Evolutionary conservation across 2,888 invertebrate genomes (phyloP).

Genomic region (Drosophila cracens): DNA sequence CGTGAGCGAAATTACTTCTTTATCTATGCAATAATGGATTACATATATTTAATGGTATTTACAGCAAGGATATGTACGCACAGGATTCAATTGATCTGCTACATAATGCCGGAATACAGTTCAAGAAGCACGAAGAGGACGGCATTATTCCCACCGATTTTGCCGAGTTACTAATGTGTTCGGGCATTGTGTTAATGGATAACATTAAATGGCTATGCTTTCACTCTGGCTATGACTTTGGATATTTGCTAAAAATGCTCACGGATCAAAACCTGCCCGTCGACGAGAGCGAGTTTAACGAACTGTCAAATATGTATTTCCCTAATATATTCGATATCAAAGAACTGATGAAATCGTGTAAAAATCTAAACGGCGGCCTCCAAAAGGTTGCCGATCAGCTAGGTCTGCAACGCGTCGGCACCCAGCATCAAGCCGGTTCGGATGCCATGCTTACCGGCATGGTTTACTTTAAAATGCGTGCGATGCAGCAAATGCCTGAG

Average conservation of each 20-base stretch:
- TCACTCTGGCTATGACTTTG: slow-evolving; percentile 99
- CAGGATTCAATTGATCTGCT: slow-evolving; percentile 99
- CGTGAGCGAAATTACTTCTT: slow-evolving; percentile 87
- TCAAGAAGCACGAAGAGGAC: slow-evolving; percentile 99
- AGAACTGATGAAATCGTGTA: slow-evolving; percentile 99
- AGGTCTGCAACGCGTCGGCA: slow-evolving; percentile 96
- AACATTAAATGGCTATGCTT: slow-evolving; percentile 99
- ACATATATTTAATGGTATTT: background rate
- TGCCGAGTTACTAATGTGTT: slow-evolving; percentile 98
- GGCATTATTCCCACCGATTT: slow-evolving; percentile 98
- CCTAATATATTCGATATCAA: slow-evolving; percentile 99
- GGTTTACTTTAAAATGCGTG: slow-evolving; percentile 99
- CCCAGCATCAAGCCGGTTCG: slow-evolving; percentile 99
- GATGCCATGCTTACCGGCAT: slow-evolving; percentile 99
- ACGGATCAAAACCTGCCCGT: slow-evolving; percentile 97
- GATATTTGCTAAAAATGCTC: slow-evolving; percentile 97
- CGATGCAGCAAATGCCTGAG: slow-evolving; percentile 87
- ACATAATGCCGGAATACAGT: slow-evolving; percentile 98
- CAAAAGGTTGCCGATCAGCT: slow-evolving; percentile 98
- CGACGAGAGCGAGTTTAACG: slow-evolving; percentile 98
- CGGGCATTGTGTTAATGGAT: slow-evolving; percentile 97
- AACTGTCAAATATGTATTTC: slow-evolving; percentile 96
- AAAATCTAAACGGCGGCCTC: slow-evolving; percentile 98
- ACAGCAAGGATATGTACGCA: slow-evolving; percentile 99
- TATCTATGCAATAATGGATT: background rate